Base-by-base conservation (phyloP, 1,140 invertebrate genomes). In the Zaprionus gabonicus region DNA sequence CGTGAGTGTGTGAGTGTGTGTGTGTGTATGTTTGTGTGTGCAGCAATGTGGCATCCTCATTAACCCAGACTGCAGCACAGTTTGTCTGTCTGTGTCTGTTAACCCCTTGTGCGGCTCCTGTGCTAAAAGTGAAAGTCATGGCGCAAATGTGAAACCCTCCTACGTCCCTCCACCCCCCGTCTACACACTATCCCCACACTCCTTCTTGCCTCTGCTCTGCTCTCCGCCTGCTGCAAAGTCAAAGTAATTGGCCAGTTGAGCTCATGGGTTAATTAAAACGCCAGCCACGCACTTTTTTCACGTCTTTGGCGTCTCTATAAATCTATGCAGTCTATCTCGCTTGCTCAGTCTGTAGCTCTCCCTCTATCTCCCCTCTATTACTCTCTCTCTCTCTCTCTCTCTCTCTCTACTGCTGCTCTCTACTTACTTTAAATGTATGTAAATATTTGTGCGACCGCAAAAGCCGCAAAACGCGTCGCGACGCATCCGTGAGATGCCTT, bases 41-140 rank as follows among this genome's bases (percentile, higher is more conserved):
- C 84, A 90, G 78, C 84, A 90, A 90, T 87, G 84, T 85, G 85
- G 85, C 85, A 88, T 88, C 85, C 85, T 88, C 85, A 88, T 88
- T 88, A 88, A 85, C 85, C 85, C 85, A 80, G 71, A 69, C 63
- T 58, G 63, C 70, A 67, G 31, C 25, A 25, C 36, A 60, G 17
- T 38, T 38, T 46, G 51, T 44, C 44, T 27, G 34, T 25, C 25
- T 13, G 56, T 34, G 6, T 13, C 60, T 34, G 7, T 36, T 36
- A 31, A 25, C 49, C 49, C 36, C 46, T 55, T 56, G 31, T 44
- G 51, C 34, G 51, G 51, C 55, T 34, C 55, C 38, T 73, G 46
- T 67, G 64, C 71, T 51, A 59, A 73, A 88, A 88, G 85, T 88
- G 85, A 88, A 88, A 88, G 85, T 88, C 85, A 90, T 90, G 71